These are phyloP conservation scores for Erebia palarica DNA, from an alignment of 2,888 invertebrate genomes.

Conservation along the genomic window DNA sequence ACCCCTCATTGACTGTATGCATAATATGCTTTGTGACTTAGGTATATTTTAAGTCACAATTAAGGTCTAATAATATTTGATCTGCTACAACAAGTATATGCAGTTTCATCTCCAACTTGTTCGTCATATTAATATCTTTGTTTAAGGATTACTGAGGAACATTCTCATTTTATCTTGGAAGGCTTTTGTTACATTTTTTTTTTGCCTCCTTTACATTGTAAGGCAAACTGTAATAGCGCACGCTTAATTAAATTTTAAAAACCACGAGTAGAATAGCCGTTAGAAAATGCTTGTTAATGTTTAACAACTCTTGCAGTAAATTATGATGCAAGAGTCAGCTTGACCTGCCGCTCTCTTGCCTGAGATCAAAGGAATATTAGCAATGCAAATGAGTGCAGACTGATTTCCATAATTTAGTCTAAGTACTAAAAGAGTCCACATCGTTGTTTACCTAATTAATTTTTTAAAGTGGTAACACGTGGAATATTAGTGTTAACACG, in stretches of 20 bases:
- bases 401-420: constrained; percentile 12
- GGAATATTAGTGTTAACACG: too few relatives aligned
- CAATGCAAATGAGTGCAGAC: constrained; percentile 27
- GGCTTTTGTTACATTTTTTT: constrained; percentile 2
- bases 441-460: neutral
- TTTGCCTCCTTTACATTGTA: neutral
- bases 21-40: too few relatives aligned
- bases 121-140: neutral
- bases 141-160: neutral
- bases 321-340: constrained; percentile 17
- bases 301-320: constrained; percentile 8
- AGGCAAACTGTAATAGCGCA: neutral
- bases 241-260: constrained; percentile 15
- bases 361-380: constrained; percentile 23
- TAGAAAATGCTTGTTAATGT: constrained; percentile 7
- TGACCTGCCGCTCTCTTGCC: constrained; percentile 26
- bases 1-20: too few relatives aligned
- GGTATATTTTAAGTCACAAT: too few relatives aligned
- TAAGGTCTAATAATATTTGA: too few relatives aligned
- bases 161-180: neutral
- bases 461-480: neutral
- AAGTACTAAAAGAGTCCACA: neutral
- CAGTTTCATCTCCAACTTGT: too few relatives aligned
- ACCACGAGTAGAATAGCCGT: neutral
- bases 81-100: too few relatives aligned